These are phyloP conservation scores for Phrynocephalus guinanensis DNA, from an alignment of 2,797 vertebrate species.

Conservation along the genomic window DNA sequence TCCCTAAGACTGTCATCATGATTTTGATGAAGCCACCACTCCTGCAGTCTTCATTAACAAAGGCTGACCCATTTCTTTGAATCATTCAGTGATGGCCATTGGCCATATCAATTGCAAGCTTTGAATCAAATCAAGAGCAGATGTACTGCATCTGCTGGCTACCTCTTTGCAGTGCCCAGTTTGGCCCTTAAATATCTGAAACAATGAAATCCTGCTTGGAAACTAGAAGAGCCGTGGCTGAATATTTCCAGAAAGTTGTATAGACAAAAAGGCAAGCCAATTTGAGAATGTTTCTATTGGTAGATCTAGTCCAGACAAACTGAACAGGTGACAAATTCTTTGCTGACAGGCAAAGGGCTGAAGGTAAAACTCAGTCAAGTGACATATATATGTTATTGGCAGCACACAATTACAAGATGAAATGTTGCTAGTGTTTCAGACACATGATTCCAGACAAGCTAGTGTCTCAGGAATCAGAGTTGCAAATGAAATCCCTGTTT, in stretches of 20 bases:
- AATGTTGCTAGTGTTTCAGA: too few species aligned
- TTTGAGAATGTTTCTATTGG: neutral
- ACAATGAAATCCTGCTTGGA: neutral
- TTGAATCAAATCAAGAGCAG: too few species aligned
- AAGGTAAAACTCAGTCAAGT: too few species aligned
- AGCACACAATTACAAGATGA: too few species aligned
- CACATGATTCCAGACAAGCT: too few species aligned
- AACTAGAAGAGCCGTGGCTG: neutral
- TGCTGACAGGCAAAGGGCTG: too few species aligned
- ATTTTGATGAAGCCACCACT: neutral
- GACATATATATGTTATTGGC: too few species aligned
- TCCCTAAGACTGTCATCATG: neutral
- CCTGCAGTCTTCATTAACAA: neutral
- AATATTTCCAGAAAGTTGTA: neutral
- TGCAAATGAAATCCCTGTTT: too few species aligned
- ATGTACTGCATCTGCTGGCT: too few species aligned
- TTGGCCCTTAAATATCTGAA: neutral
- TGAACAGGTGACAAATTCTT: neutral
- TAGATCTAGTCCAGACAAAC: neutral
- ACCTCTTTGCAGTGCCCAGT: too few species aligned
- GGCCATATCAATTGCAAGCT: neutral
- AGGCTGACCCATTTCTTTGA: neutral
- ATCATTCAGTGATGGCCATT: neutral
- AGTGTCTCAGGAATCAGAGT: too few species aligned
- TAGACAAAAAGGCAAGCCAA: neutral